Evolutionary conservation across 2,797 vertebrate genomes (phyloP), one percentile per base, ranked within the genome.

Genomic region (Loriculus beryllinus): DNA sequence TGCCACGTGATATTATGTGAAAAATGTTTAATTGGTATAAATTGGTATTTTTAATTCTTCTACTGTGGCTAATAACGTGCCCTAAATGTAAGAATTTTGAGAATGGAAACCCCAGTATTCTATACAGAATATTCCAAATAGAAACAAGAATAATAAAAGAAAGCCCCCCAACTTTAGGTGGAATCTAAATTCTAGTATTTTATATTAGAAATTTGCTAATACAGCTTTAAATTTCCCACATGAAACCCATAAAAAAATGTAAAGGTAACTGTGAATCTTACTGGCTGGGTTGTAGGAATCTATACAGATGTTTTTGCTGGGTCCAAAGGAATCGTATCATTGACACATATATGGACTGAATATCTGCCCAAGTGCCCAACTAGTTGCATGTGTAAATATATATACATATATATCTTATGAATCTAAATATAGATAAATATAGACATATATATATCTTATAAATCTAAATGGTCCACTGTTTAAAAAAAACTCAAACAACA

Each of bases 121-220:
- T 76, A 8, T 42, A 12, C 8, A 70, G 64, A 29, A 64, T 20
- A 45, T 35, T 16, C 12, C 21, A 70, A 86, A 88, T 29, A 18
- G 28, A 59, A 86, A 75, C 19, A 39, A 35, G 7, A 57, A 62
- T 56, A 70, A 49, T 1, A 21, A 49, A 63, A 25, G 31, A 56
- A 59, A 20, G 45, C 22, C 4, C 2, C 47, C 6, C 20, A 0
- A 14, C 12, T 33, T 74, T 42, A 33, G 4, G 40, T 63, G 12
- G 4, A 67, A 42, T 40, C 20, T 48, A 14, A 75, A 57, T 48
- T 76, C 21, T 71, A 68, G 29, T 31, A 83, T 1, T 1, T 51
- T 60, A 9, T 48, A 40, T 56, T 43, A 67, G 11, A 77, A 76
- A 75, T 52, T 68, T 40, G 20, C 8, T 67, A 62, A 48, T 45